Percentiles rank a stretch among this genome's conserved stretches.
These are phyloP conservation scores for Pseudococcus jackbeardsleyi DNA, from an alignment of 2,888 invertebrate species.

Conservation along the genomic window DNA sequence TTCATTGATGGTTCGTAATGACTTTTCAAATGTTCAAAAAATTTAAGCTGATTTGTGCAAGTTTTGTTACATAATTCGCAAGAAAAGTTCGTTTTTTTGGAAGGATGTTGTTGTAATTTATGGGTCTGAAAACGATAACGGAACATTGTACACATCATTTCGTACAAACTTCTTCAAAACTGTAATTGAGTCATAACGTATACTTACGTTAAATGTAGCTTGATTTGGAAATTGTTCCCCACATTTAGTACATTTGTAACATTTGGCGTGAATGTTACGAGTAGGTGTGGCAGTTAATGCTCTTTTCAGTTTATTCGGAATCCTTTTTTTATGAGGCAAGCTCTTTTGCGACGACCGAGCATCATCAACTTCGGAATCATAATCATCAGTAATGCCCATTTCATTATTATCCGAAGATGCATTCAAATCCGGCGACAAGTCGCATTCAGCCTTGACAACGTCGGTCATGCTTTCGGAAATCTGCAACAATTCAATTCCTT, in stretches of 20 bases:
- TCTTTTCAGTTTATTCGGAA: constrained; percentile 80
- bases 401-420: constrained; percentile 51
- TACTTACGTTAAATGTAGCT: constrained; percentile 68
- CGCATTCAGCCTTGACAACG: constrained; percentile 50
- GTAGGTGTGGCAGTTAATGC: constrained; percentile 67
- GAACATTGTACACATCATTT: neutral
- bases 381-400: constrained; percentile 70
- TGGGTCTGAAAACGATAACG: constrained; percentile 62
- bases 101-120: constrained; percentile 63
- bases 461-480: neutral
- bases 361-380: constrained; percentile 71
- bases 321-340: constrained; percentile 88
- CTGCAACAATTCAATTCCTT: neutral
- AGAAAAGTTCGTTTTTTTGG: constrained; percentile 71
- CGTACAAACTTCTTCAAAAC: too few species aligned
- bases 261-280: constrained; percentile 69
- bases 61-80: constrained; percentile 86
- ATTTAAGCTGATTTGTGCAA: constrained; percentile 83
- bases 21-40: constrained; percentile 87
- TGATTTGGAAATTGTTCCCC: constrained; percentile 71
- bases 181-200: neutral
- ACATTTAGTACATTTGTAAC: constrained; percentile 71
- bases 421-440: constrained; percentile 12
- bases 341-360: constrained; percentile 72
- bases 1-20: constrained; percentile 76